phyloP scores from a whole-genome alignment of 2,888 invertebrate genomes.

The Harpalus rubripes region DNA sequence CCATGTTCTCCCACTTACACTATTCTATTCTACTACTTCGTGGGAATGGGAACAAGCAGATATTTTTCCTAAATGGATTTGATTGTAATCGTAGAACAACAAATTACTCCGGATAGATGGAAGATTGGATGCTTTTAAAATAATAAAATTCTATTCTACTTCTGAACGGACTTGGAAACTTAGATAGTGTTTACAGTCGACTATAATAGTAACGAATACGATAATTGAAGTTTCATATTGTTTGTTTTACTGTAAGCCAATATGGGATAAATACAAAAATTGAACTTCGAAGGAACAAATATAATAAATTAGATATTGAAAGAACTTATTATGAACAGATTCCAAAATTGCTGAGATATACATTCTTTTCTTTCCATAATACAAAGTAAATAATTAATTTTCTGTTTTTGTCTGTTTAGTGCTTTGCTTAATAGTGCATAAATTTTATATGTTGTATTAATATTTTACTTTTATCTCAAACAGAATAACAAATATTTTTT shows the following conservation, averaged over 20 bases:
- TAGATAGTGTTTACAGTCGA: neutral
- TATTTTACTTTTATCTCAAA: too few species aligned
- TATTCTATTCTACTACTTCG: conserved; percentile 33
- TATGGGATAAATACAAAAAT: neutral
- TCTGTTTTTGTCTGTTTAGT: too few species aligned
- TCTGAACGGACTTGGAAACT: neutral
- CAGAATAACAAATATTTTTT: too few species aligned
- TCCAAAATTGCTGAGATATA: too few species aligned
- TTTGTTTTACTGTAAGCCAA: neutral
- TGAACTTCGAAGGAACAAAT: neutral
- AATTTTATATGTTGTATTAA: too few species aligned
- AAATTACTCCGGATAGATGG: conserved; percentile 8
- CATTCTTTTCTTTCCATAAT: too few species aligned
- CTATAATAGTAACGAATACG: neutral
- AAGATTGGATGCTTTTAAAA: neutral
- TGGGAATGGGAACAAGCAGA: conserved; percentile 21
- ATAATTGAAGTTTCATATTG: neutral
- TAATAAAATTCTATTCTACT: conserved; percentile 7
- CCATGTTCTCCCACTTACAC: conserved; percentile 28
- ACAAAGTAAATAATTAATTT: too few species aligned
- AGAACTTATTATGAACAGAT: too few species aligned
- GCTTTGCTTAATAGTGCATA: too few species aligned
- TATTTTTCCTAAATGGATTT: conserved; percentile 49
- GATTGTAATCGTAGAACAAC: conserved; percentile 30
- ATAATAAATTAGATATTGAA: too few species aligned